These are phyloP conservation scores for Nebria brevicollis DNA, from an alignment of 2,888 invertebrate genomes.

Conservation along the genomic window DNA sequence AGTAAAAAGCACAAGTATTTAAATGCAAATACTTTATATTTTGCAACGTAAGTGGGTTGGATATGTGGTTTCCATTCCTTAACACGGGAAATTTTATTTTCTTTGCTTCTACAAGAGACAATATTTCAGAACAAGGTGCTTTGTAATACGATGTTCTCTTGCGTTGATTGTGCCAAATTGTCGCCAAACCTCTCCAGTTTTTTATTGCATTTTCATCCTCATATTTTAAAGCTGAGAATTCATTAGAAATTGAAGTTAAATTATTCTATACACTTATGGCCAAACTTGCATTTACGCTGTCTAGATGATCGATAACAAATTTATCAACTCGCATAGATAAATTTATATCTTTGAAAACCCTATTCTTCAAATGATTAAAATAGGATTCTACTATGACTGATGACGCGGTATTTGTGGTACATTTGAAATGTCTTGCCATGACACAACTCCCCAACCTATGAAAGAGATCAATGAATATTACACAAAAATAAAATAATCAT, in stretches of 20 bases:
- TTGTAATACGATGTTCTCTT: too few species aligned
- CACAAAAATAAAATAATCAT: too few species aligned
- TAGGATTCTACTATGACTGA: neutral
- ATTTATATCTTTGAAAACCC: neutral
- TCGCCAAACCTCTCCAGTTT: neutral
- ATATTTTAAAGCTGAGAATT: neutral
- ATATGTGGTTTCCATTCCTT: neutral
- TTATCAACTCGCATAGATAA: neutral
- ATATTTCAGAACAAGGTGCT: neutral
- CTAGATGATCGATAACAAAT: neutral
- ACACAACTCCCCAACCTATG: neutral
- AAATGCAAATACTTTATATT: neutral
- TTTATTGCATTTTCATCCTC: neutral
- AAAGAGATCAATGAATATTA: too few species aligned
- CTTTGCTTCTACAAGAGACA: neutral
- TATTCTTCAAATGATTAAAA: neutral
- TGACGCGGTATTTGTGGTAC: neutral
- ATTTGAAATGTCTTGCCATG: neutral
- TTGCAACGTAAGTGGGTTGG: neutral
- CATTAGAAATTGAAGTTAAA: neutral
- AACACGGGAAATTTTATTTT: neutral
- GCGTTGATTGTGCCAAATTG: too few species aligned
- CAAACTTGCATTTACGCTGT: neutral
- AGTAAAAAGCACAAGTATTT: neutral
- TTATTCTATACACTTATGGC: neutral